A percentile compares a stretch with the other conserved stretches of the same genome.
Evolutionary conservation across 1,140 invertebrate species (phyloP).

Genomic region (Odontomachus brunneus): DNA sequence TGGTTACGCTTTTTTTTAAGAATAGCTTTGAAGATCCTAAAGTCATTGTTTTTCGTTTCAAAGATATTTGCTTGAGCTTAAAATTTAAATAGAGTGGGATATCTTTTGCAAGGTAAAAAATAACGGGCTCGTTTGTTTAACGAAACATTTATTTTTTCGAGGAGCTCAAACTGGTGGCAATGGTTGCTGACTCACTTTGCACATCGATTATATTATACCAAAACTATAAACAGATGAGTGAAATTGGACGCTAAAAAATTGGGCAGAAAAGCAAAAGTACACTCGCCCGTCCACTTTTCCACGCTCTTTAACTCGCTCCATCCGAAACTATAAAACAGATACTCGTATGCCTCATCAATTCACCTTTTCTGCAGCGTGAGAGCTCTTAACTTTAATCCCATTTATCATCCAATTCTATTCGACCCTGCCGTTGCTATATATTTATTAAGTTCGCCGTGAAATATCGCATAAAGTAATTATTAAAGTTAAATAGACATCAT

Average conservation of each 20-base stretch:
- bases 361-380: constrained; percentile 26
- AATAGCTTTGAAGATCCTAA: no score
- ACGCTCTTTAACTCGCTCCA: constrained; percentile 2
- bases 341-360: constrained; percentile 45
- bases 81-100: no score
- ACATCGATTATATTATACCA: not conserved
- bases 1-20: no score
- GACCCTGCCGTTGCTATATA: constrained; percentile 39
- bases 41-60: no score
- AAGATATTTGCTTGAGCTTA: no score
- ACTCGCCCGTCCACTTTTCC: no score
- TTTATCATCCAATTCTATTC: constrained; percentile 55
- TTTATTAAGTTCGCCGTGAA: constrained; percentile 42
- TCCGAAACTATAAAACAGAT: constrained; percentile 20
- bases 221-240: not conserved
- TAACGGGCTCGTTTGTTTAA: no score
- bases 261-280: constrained; percentile 22
- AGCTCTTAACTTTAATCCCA: constrained; percentile 42
- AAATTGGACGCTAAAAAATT: not conserved
- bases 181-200: no score
- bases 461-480: constrained; percentile 65
- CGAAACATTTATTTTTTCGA: no score
- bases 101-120: no score
- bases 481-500: constrained; percentile 66
- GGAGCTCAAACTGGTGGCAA: no score